These are phyloP conservation scores for Meteorus sp. DNA, from an alignment of 1,140 invertebrate genomes.

Conservation along the genomic window DNA sequence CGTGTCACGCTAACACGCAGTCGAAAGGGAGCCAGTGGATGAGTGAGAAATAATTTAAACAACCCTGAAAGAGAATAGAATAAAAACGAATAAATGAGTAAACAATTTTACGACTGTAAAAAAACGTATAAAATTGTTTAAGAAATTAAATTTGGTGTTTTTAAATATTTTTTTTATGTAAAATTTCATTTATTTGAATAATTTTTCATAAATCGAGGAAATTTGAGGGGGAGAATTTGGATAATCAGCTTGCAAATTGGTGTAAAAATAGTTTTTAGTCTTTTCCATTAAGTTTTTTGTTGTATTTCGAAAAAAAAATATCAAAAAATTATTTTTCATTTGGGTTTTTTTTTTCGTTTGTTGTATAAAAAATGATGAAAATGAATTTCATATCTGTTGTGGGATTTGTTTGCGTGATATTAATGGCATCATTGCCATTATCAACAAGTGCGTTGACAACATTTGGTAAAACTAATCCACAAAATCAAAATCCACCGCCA, in stretches of 20 bases:
- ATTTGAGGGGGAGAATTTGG: no score
- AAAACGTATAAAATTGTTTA: no score
- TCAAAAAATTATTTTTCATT: neutral
- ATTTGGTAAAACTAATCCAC: conserved; percentile 68
- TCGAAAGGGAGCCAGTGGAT: conserved; percentile 36
- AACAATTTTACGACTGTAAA: no score
- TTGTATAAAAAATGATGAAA: conserved; percentile 37
- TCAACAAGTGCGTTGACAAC: conserved; percentile 66
- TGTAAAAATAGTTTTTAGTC: no score
- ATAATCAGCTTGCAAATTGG: no score
- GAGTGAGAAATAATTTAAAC: neutral
- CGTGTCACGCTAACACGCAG: conserved; percentile 50
- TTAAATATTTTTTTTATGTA: no score
- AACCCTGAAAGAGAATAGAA: neutral
- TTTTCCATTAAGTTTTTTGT: no score
- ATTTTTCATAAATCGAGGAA: no score
- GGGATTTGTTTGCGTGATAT: conserved; percentile 31
- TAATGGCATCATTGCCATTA: conserved; percentile 50
- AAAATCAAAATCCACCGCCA: conserved; percentile 58
- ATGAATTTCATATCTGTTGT: conserved; percentile 34
- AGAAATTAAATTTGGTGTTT: no score
- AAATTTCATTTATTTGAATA: no score
- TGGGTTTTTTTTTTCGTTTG: neutral
- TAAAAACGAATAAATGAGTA: neutral
- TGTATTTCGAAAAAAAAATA: conserved; percentile 1